Evolutionary conservation across 2,113 vertebrate species (phyloP).

Genomic region (Cariama cristata): DNA sequence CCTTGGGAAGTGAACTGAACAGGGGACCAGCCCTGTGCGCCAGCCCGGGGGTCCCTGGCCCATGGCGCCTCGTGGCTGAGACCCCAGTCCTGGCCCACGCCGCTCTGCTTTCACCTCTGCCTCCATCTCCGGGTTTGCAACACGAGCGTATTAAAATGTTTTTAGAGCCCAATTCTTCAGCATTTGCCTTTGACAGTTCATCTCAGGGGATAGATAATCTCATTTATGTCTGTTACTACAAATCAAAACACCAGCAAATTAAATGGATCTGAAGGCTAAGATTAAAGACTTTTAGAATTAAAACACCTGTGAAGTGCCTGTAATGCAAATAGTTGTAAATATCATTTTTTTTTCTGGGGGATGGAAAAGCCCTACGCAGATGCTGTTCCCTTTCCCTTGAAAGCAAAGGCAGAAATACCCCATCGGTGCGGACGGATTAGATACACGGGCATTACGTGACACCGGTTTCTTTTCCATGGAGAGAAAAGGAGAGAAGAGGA

Average conservation of each 20-base stretch:
- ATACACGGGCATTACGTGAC: fast-evolving
- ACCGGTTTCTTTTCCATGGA: fast-evolving
- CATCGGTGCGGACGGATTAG: fast-evolving
- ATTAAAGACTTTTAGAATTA: neutral
- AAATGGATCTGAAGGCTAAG: conserved; percentile 4
- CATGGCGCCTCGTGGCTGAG: fast-evolving
- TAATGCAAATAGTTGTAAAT: neutral
- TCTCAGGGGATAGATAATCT: neutral
- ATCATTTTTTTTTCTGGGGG: fast-evolving
- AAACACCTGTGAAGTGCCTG: neutral
- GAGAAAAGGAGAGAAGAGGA: neutral
- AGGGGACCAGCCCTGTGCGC: neutral
- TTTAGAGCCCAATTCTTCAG: neutral
- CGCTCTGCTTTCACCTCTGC: fast-evolving
- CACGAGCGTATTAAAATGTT: neutral
- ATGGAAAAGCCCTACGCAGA: neutral
- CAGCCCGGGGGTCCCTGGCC: neutral
- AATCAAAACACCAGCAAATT: conserved; percentile 25
- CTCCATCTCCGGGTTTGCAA: neutral
- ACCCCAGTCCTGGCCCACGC: fast-evolving
- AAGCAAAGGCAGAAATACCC: neutral
- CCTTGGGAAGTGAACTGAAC: fast-evolving
- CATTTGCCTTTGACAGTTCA: neutral
- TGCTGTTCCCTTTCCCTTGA: neutral
- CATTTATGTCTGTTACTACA: neutral